Conservation (phyloP, 2,888 invertebrate genomes). For the Trisateles emortualis region DNA sequence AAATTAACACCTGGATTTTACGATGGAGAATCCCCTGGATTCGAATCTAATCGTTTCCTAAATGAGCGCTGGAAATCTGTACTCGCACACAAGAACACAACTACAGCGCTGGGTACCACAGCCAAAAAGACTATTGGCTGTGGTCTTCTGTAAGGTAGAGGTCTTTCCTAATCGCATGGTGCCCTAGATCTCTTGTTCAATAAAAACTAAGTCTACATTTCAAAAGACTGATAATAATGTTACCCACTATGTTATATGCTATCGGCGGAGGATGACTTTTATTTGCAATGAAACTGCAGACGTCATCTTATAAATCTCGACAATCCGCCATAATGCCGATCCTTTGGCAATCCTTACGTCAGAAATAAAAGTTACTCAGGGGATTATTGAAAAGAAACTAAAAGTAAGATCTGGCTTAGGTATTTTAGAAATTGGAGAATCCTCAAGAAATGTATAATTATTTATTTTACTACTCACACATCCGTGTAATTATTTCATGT, state of each 20-base stretch:
- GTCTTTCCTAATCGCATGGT: too few relatives aligned
- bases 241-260: too few relatives aligned
- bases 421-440: neutral
- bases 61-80: too few relatives aligned
- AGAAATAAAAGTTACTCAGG: constrained; percentile 20
- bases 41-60: too few relatives aligned
- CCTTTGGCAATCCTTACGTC: constrained; percentile 13
- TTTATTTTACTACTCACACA: too few relatives aligned
- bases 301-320: constrained; percentile 11
- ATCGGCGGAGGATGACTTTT: neutral
- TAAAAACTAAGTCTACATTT: constrained; percentile 3
- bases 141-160: too few relatives aligned
- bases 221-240: neutral
- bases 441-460: neutral
- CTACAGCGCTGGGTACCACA: too few relatives aligned
- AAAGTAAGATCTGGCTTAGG: constrained; percentile 13
- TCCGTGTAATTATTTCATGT: too few relatives aligned
- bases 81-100: too few relatives aligned
- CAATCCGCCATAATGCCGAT: neutral
- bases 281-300: constrained; percentile 6
- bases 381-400: constrained; percentile 26
- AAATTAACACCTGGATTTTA: too few relatives aligned
- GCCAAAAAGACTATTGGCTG: too few relatives aligned
- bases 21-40: too few relatives aligned
- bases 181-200: neutral